phyloP scores from a whole-genome alignment of 2,888 invertebrate genomes.

The Drosophila phalerata region DNA sequence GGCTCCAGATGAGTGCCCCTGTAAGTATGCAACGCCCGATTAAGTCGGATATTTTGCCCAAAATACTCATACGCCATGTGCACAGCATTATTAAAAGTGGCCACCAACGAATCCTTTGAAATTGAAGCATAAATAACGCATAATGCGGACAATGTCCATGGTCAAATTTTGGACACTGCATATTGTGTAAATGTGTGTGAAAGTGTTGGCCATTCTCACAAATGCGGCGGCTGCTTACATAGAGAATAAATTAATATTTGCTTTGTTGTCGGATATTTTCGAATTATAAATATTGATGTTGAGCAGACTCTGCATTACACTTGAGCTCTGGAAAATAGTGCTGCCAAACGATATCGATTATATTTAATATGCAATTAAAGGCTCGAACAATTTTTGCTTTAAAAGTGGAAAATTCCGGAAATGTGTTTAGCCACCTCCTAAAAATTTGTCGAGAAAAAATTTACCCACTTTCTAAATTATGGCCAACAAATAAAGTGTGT shows the following conservation, averaged over 20 bases:
- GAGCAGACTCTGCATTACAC: neutral
- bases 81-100: neutral
- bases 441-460: no score
- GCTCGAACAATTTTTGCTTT: neutral
- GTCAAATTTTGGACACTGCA: neutral
- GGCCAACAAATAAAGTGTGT: neutral
- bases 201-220: neutral
- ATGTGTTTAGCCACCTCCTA: no score
- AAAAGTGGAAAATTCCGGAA: no score
- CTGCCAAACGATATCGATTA: neutral
- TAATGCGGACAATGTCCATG: neutral
- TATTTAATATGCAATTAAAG: neutral
- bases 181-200: neutral
- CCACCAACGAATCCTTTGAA: neutral
- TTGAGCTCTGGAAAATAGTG: neutral
- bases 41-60: constrained; percentile 25
- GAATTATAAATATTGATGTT: neutral
- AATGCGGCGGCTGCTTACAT: constrained; percentile 5
- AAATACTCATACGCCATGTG: constrained; percentile 36
- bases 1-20: constrained; percentile 32
- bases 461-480: neutral
- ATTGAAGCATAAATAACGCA: neutral
- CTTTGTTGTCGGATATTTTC: neutral
- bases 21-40: constrained; percentile 65
- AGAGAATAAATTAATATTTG: constrained; percentile 1